A percentile compares a stretch with the other conserved stretches of the same genome.
These are phyloP conservation scores for Syrrhaptes paradoxus DNA, from an alignment of 2,113 vertebrate species.

Conservation along the genomic window DNA sequence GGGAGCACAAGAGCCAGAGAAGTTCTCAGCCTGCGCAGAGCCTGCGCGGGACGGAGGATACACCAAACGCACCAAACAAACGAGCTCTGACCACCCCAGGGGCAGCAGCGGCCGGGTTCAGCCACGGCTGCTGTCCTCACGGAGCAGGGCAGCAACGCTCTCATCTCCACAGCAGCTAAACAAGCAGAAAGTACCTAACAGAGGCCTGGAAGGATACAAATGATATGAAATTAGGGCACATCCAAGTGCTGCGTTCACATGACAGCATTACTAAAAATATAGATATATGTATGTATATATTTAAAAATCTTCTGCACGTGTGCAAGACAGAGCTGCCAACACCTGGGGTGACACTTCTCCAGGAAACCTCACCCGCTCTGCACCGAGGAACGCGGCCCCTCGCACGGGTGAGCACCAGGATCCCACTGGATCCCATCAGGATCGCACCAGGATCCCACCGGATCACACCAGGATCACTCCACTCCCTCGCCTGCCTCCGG, in stretches of 20 bases:
- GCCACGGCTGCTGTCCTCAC: neutral
- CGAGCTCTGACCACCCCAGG: neutral
- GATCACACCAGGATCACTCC: neutral
- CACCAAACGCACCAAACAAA: neutral
- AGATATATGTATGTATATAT: too few species aligned
- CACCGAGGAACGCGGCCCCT: neutral
- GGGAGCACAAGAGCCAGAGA: neutral
- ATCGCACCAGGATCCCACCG: neutral
- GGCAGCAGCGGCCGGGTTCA: neutral
- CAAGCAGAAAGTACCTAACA: neutral
- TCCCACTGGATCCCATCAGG: too few species aligned
- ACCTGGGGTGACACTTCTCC: neutral
- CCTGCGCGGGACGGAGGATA: neutral
- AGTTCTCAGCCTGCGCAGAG: neutral
- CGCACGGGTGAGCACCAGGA: neutral
- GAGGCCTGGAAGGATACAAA: neutral
- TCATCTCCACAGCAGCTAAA: neutral
- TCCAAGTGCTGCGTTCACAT: neutral
- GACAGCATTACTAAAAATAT: neutral
- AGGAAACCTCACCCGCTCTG: neutral
- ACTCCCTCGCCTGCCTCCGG: neutral
- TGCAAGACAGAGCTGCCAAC: neutral
- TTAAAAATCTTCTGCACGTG: neutral
- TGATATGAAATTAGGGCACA: neutral
- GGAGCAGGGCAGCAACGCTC: neutral